These are phyloP conservation scores for Camponotus vicinus DNA, from an alignment of 1,140 invertebrate genomes.

Conservation along the genomic window DNA sequence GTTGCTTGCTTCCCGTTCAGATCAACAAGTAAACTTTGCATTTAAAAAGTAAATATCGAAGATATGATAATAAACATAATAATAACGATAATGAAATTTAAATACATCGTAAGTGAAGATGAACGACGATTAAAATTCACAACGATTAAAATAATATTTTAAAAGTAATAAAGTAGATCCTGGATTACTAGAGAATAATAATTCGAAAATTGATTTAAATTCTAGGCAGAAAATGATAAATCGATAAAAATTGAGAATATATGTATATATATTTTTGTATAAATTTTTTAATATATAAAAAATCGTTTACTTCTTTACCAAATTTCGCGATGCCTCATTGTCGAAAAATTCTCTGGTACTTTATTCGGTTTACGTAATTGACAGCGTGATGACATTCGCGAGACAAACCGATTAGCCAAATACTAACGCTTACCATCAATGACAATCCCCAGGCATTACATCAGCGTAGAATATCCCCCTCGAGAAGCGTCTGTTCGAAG, in stretches of 20 bases:
- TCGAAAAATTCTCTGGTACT: not conserved
- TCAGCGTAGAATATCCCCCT: conserved; percentile 65
- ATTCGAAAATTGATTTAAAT: not conserved
- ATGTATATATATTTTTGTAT: not conserved
- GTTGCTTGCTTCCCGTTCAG: not conserved
- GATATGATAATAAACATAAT: not conserved
- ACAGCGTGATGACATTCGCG: not conserved
- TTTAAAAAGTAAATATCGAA: not conserved
- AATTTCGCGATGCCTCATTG: not conserved
- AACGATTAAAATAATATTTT: not conserved
- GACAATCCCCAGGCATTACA: conserved; percentile 60
- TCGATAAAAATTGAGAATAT: not conserved
- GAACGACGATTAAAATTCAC: not conserved
- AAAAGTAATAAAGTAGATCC: not conserved
- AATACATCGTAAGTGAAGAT: not conserved
- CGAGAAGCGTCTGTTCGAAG: conserved; percentile 66
- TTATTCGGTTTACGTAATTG: not conserved
- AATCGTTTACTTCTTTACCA: not conserved
- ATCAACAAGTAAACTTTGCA: not conserved
- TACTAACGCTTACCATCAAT: conserved; percentile 24
- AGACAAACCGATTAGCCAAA: conserved; percentile 16
- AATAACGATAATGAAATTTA: not conserved
- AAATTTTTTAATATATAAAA: not conserved
- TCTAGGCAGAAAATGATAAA: not conserved
- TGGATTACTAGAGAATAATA: not conserved